Evolutionary conservation across 2,888 invertebrate genomes (phyloP).

Genomic region (Neoaliturus tenellus): DNA sequence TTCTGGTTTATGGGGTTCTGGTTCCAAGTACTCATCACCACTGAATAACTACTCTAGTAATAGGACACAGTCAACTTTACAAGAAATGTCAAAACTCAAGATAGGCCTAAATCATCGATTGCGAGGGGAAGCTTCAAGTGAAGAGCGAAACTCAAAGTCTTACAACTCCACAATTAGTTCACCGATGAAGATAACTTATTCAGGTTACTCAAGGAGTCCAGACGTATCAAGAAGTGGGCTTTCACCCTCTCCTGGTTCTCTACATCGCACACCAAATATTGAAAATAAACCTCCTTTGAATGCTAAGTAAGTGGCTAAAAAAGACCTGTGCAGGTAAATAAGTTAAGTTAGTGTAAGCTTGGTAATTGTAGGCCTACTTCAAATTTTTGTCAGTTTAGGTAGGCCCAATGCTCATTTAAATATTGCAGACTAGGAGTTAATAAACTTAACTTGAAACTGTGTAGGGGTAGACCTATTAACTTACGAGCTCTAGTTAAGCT

Average conservation of each 20-base stretch:
- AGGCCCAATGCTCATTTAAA: too few relatives aligned
- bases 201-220: not conserved
- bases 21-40: not conserved
- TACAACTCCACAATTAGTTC: not conserved
- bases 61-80: not conserved
- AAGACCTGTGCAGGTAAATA: too few relatives aligned
- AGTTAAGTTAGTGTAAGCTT: too few relatives aligned
- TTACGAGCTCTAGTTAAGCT: too few relatives aligned
- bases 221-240: not conserved
- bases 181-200: not conserved
- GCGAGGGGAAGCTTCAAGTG: not conserved
- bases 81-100: conserved; percentile 13
- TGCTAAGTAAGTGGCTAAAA: not conserved
- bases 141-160: not conserved
- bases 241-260: not conserved
- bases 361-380: too few relatives aligned
- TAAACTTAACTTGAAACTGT: too few relatives aligned
- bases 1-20: conserved; percentile 3
- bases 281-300: conserved; percentile 18
- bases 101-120: not conserved
- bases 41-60: not conserved
- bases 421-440: too few relatives aligned
- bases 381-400: too few relatives aligned
- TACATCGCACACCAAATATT: not conserved
- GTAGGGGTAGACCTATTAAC: too few relatives aligned